Conservation (phyloP, 2,797 vertebrate genomes). For the Epinephelus coioides region DNA sequence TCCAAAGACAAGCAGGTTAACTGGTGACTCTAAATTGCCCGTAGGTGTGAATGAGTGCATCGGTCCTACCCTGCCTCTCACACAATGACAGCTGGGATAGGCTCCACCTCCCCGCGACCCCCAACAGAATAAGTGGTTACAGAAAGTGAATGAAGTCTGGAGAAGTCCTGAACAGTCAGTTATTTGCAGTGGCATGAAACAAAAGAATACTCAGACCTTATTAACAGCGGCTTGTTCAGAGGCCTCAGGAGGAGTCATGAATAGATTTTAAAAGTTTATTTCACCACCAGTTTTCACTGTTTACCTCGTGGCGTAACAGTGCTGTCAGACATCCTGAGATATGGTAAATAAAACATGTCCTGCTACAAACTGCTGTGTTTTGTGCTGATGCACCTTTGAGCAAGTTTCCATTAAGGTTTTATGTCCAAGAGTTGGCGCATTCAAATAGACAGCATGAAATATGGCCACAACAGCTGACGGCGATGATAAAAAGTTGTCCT, state of each 20-base stretch:
- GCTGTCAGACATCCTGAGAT: background rate
- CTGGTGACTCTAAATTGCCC: too few species aligned
- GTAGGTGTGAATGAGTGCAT: too few species aligned
- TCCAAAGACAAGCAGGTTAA: too few species aligned
- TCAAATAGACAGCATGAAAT: conserved; percentile 39
- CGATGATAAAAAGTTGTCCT: conserved; percentile 14
- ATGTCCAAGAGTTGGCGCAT: background rate
- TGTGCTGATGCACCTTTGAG: conserved; percentile 20
- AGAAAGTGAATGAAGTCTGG: background rate
- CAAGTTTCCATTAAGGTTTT: conserved; percentile 6
- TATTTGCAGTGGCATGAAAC: background rate
- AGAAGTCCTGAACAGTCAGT: background rate
- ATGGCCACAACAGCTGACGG: conserved; percentile 12
- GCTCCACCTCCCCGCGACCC: too few species aligned
- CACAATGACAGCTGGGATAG: too few species aligned
- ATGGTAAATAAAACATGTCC: background rate
- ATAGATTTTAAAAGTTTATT: background rate
- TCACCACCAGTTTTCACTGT: background rate
- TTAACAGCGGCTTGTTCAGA: background rate
- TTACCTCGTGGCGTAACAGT: background rate
- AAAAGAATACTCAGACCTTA: background rate
- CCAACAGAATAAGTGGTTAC: too few species aligned
- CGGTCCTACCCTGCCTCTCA: too few species aligned
- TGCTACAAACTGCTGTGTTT: background rate
- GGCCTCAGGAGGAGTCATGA: background rate